Conservation (phyloP, 2,888 invertebrate genomes). For the Proisotoma minuta region DNA sequence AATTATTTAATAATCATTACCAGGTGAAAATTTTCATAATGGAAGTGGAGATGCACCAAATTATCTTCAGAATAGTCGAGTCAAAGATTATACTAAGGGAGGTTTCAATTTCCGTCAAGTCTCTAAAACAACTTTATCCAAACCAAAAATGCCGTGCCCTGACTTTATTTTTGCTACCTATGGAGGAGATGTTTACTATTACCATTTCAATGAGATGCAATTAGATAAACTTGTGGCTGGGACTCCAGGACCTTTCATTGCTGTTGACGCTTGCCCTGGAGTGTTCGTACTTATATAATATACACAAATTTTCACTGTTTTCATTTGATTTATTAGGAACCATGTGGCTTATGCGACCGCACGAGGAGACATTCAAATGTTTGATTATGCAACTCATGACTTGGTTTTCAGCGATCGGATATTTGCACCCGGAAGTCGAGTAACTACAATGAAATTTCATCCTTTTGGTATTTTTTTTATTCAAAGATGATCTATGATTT, state of each 20-base stretch:
- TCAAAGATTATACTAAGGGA: constrained; percentile 41
- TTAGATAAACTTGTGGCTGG: constrained; percentile 36
- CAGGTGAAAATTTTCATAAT: constrained; percentile 21
- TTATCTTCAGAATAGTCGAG: constrained; percentile 17
- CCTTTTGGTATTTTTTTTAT: constrained; percentile 36
- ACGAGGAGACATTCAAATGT: constrained; percentile 39
- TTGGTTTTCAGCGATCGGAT: constrained; percentile 30
- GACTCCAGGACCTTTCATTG: constrained; percentile 36
- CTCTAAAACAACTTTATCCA: constrained; percentile 37
- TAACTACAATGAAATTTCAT: constrained; percentile 42
- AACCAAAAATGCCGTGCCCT: constrained; percentile 28
- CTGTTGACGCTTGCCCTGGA: constrained; percentile 38
- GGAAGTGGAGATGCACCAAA: not conserved
- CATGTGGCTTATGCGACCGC: constrained; percentile 34
- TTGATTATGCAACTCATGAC: constrained; percentile 33
- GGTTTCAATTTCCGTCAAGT: constrained; percentile 30
- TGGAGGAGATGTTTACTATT: constrained; percentile 39
- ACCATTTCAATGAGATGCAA: constrained; percentile 36
- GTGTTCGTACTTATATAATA: constrained; percentile 40
- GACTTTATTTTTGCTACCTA: constrained; percentile 37
- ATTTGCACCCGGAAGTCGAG: constrained; percentile 30
- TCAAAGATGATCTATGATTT: not conserved
- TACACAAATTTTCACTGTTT: not conserved
- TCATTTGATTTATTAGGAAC: constrained; percentile 23
- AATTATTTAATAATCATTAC: not conserved